These are phyloP conservation scores for Cantharis nigra DNA, from an alignment of 2,888 invertebrate species.

Conservation along the genomic window DNA sequence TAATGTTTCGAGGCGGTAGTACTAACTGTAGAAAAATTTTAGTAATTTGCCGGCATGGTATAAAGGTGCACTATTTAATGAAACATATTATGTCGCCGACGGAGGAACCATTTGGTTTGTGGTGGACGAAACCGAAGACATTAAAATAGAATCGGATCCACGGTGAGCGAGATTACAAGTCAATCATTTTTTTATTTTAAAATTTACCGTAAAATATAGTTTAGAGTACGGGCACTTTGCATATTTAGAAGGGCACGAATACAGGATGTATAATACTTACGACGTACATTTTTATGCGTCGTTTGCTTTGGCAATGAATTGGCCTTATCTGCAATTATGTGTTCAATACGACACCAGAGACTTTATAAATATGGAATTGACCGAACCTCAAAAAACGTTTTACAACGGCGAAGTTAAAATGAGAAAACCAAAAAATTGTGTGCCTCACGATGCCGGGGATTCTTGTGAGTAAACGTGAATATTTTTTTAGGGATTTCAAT, in stretches of 20 bases:
- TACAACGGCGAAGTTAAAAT: constrained; percentile 74
- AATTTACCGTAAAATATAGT: neutral
- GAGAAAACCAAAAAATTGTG: constrained; percentile 76
- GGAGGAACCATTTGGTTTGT: constrained; percentile 90
- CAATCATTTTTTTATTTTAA: neutral
- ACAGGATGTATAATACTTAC: constrained; percentile 95
- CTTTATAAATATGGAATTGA: constrained; percentile 66
- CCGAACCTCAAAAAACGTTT: constrained; percentile 65
- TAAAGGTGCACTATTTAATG: constrained; percentile 94
- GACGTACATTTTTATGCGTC: constrained; percentile 98
- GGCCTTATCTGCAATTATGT: constrained; percentile 86
- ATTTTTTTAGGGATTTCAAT: neutral
- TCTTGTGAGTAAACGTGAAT: constrained; percentile 65
- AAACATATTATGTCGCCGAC: constrained; percentile 89
- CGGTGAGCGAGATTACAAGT: constrained; percentile 57
- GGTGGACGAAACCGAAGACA: constrained; percentile 64
- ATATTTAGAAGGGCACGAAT: constrained; percentile 95
- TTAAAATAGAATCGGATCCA: constrained; percentile 67
- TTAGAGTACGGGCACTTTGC: constrained; percentile 83
- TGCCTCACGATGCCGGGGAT: constrained; percentile 94
- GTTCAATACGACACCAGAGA: constrained; percentile 82
- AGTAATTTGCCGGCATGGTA: constrained; percentile 87
- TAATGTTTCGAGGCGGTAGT: neutral
- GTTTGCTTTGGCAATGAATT: constrained; percentile 84
- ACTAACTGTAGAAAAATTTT: constrained; percentile 34